Conservation (phyloP, 2,888 invertebrate genomes). For the Reticulitermes lucifugus region DNA sequence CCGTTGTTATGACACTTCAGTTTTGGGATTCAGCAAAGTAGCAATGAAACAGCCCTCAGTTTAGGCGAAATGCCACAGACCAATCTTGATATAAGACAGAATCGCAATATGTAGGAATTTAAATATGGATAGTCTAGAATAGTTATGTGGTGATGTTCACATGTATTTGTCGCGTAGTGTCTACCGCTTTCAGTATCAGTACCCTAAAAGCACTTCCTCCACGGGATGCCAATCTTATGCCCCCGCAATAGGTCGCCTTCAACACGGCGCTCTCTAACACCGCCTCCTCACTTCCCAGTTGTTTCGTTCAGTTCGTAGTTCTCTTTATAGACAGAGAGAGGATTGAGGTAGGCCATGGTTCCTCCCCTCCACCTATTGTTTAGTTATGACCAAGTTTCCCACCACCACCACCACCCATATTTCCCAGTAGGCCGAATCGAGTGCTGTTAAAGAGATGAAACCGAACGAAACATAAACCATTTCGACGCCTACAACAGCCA, state of each 20-base stretch:
- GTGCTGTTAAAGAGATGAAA: slow-evolving; percentile 11
- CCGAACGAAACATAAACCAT: slow-evolving; percentile 37
- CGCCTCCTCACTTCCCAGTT: not conserved
- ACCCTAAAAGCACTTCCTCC: not conserved
- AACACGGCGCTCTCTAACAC: not conserved
- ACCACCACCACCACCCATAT: slow-evolving; percentile 20
- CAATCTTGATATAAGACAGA: too few relatives aligned
- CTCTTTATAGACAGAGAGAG: slow-evolving; percentile 20
- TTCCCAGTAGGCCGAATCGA: slow-evolving; percentile 6
- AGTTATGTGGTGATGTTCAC: too few relatives aligned
- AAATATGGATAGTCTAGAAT: too few relatives aligned
- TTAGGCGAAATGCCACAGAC: too few relatives aligned
- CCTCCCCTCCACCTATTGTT: slow-evolving; percentile 34
- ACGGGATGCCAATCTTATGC: not conserved
- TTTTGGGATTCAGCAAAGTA: too few relatives aligned
- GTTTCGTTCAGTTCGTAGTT: not conserved
- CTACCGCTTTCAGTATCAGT: too few relatives aligned
- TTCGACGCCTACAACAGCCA: slow-evolving; percentile 31
- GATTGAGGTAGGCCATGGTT: slow-evolving; percentile 40
- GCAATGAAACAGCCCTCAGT: too few relatives aligned
- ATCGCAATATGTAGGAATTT: too few relatives aligned
- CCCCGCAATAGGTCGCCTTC: not conserved
- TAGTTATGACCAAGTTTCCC: slow-evolving; percentile 43
- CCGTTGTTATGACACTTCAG: too few relatives aligned
- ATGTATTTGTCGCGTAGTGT: too few relatives aligned